Evolutionary conservation across 2,888 invertebrate genomes (phyloP), one percentile per base, ranked within the genome.

Genomic region (Drosophila nigricruria): DNA sequence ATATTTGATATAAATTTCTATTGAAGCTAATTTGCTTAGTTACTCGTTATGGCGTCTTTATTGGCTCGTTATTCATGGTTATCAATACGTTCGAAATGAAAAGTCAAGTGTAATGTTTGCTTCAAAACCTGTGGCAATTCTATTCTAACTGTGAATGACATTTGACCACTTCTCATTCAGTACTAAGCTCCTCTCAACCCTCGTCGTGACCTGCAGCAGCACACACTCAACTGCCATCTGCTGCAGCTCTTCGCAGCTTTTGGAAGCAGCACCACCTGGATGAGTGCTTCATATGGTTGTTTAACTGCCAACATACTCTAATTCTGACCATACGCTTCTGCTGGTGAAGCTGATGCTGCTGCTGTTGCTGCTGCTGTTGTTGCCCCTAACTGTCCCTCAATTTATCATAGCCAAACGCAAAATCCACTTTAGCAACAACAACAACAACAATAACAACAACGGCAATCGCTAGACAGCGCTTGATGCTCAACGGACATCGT

Each of bases 331-430:
- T 66, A 80, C 61, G 47, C 54, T 56, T 20, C 18, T 54, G 49
- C 30, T 43, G 43, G 3, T 23, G 43, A 16, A 56, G 34, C 3
- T 54, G 38, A 10, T 40, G 47, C 8, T 62, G 36, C 12, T 59
- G 27, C 1, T 45, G 38, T 12, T 53, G 42, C 23, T 58, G 34
- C 3, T 49, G 36, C n/a, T 32, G 45, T 10, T 62, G 36, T 12
- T 59, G 20, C 12, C 42, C 27, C 38, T 30, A 54, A 47, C 59
- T 69, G 73, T 61, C 78, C 77, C 81, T 81, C 88, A 84, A 88
- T 89, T 84, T 89, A 91, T 89, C 88, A 89, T 86, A 77, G 84
- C 91, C 82, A 75, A 81, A 86, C 86, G 82, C 80, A 82, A 90
- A 88, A 90, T 90, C 90, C 89, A 89, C 89, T 89, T 89, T 57